Conservation (phyloP, 1,140 invertebrate genomes). For the Ceratina australensis region DNA sequence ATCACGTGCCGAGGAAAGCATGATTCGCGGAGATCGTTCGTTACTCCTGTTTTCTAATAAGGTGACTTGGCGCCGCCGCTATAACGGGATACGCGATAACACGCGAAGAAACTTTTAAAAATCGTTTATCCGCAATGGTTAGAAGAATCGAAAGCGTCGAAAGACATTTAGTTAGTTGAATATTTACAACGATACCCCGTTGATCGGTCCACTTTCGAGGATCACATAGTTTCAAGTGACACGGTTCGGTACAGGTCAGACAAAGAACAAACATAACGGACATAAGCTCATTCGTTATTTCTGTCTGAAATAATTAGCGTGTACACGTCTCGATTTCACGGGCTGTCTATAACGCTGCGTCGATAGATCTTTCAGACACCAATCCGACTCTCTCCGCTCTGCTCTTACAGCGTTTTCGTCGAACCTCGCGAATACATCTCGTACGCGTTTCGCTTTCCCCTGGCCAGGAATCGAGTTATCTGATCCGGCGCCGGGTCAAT, state of each 20-base stretch:
- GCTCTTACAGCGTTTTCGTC: constrained; percentile 44
- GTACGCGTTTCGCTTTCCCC: constrained; percentile 55
- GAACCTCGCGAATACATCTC: constrained; percentile 40
- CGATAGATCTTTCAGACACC: constrained; percentile 14
- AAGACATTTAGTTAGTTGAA: too few relatives aligned
- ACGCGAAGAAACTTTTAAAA: constrained; percentile 32
- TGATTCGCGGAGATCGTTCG: constrained; percentile 11
- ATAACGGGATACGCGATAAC: constrained; percentile 18
- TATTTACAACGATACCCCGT: not conserved
- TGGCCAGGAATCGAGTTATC: constrained; percentile 45
- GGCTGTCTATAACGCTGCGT: not conserved
- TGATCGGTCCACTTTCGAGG: not conserved
- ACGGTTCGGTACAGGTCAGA: not conserved
- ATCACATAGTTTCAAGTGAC: not conserved
- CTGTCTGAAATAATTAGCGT: not conserved
- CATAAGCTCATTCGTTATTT: not conserved
- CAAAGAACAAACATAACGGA: not conserved
- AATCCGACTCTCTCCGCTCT: not conserved
- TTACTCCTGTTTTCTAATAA: constrained; percentile 17
- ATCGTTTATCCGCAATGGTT: too few relatives aligned
- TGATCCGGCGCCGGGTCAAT: constrained; percentile 56
- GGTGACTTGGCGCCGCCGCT: not conserved
- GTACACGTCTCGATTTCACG: not conserved
- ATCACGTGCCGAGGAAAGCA: constrained; percentile 5
- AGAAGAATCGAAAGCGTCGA: too few relatives aligned